Base-by-base conservation (phyloP, 2,113 vertebrate genomes). In the Corythoichthys haematopterus region DNA sequence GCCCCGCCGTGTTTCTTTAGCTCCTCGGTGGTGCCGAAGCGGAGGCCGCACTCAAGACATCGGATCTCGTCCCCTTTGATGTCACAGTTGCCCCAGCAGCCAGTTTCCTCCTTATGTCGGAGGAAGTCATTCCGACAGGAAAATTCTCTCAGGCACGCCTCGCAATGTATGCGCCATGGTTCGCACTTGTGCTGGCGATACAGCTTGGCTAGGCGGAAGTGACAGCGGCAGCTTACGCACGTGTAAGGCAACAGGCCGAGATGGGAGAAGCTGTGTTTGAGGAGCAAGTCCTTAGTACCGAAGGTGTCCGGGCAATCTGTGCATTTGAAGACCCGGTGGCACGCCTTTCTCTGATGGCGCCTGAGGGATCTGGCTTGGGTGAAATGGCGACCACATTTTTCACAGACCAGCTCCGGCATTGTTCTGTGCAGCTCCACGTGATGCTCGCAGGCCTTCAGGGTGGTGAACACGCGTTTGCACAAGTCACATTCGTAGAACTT, bases 41-140 rank as follows among this genome's bases (percentile, higher is more conserved):
- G 86, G 72, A 94, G 86, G 33, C 93, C 94, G 0, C 95, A 96
- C 85, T 96, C 94, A 0, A 93, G 89, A 57, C 95, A 98, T 1
- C 93, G 78, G 68, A 92, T 89, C 69, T 88, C 85, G 1, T 85
- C 83, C 1, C 72, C 74, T 68, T 81, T 84, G 0, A 74, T 62
- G 11, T 84, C 89, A 73, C 88, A 88, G 53, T 90, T 86, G 37
- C 91, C 92, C 92, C 91, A 93, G 80, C 92, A 93, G 50, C 91
- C 91, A 0, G 92, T 93, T 74, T 92, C 89, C 70, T 85, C 87
- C 76, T 91, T 93, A 84, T 93, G 92, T 76, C 83, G 82, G 77
- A 88, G 76, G 71, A 93, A 92, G 71, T 91, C 91, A 28, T 53
- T 69, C 63, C 88, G 76, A 63, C 75, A 91, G 40, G 68, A 52